phyloP scores from a whole-genome alignment of 2,888 invertebrate genomes.

The Lepetodrilus schrolli region DNA sequence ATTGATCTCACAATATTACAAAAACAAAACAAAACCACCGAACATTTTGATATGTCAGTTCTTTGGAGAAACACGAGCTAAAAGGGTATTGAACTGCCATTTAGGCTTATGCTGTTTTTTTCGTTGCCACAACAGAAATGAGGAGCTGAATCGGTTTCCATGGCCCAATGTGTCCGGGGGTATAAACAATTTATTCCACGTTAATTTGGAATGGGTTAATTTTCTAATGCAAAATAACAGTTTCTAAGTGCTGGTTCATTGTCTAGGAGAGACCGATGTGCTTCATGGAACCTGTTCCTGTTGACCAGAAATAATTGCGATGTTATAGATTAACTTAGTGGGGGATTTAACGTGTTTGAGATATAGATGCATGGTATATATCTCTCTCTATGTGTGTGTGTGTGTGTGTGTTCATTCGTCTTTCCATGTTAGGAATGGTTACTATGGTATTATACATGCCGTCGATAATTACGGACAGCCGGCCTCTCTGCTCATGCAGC shows the following conservation, averaged over 20 bases:
- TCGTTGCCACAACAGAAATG: slow-evolving; percentile 12
- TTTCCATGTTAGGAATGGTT: not conserved
- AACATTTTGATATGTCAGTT: too few relatives aligned
- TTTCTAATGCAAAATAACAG: slow-evolving; percentile 24
- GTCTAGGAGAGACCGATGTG: slow-evolving; percentile 7
- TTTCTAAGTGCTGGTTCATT: slow-evolving; percentile 13
- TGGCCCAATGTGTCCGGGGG: not conserved
- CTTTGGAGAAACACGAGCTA: too few relatives aligned
- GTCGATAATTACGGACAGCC: not conserved
- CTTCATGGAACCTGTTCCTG: not conserved
- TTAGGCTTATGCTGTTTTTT: too few relatives aligned
- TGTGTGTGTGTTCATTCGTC: too few relatives aligned
- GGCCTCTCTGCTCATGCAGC: too few relatives aligned
- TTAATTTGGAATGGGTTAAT: slow-evolving; percentile 2
- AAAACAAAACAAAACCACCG: too few relatives aligned
- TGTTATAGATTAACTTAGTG: slow-evolving; percentile 6
- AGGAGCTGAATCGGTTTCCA: slow-evolving; percentile 2
- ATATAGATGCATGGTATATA: too few relatives aligned
- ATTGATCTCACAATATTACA: too few relatives aligned
- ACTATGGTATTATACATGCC: slow-evolving; percentile 1
- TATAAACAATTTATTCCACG: slow-evolving; percentile 18
- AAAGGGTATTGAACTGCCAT: too few relatives aligned
- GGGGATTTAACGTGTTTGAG: slow-evolving; percentile 2
- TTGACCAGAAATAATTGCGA: slow-evolving; percentile 16
- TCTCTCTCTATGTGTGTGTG: too few relatives aligned